Evolutionary conservation across 2,113 vertebrate genomes (phyloP).

Genomic region (Thermophis baileyi): DNA sequence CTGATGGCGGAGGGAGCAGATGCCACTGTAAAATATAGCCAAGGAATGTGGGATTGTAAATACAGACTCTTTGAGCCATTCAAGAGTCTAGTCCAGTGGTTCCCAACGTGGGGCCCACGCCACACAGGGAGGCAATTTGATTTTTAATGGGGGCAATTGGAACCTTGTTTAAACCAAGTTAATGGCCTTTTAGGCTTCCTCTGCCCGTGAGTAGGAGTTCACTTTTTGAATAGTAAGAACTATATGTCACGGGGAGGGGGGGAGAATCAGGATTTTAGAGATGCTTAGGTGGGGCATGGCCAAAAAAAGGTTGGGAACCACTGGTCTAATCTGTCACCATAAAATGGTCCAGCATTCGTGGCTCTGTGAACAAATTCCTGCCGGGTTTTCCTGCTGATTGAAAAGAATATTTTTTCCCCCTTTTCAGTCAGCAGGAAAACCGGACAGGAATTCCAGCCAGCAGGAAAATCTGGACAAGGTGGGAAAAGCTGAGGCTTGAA

Average conservation of each 20-base stretch:
- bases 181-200: no score
- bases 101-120: no score
- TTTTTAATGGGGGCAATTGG: no score
- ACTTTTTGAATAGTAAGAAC: no score
- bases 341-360: background rate
- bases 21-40: background rate
- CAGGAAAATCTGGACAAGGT: background rate
- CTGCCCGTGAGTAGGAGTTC: no score
- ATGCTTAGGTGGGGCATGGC: no score
- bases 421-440: background rate
- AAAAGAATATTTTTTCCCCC: background rate
- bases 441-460: background rate
- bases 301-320: no score
- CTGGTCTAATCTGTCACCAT: background rate
- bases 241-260: no score
- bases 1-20: background rate
- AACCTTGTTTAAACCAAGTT: no score
- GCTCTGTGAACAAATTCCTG: background rate
- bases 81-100: no score
- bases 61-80: background rate
- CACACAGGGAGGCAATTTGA: no score
- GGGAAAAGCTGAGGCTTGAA: background rate
- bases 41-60: background rate
- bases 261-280: no score
- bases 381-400: background rate